Evolutionary conservation across 2,888 invertebrate species (phyloP), one percentile per base, ranked within the genome.

Genomic region (Standfussiana lucernea): DNA sequence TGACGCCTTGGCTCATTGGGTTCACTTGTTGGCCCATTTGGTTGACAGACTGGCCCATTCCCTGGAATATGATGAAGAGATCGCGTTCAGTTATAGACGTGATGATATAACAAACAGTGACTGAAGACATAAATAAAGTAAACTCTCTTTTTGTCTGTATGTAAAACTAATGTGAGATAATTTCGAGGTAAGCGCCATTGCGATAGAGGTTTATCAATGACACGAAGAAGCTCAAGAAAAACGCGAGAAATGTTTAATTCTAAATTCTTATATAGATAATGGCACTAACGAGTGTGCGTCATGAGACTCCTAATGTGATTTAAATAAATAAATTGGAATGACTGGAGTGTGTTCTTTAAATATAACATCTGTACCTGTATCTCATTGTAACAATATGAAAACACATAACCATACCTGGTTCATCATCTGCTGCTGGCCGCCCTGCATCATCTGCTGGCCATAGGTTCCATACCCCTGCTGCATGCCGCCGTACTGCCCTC

Each of bases 401-500:
- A 73, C 24, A 73, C 0, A 18, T 28, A 59, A 40, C 2, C 15
- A 59, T 85, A 97, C 97, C 94, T 97, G 97, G 85, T 94, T 96
- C 94, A 97, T 96, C 93, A 96, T 96, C 82, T 97, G 97, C 80
- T 96, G 96, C 79, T 97, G 97, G 3, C 97, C 95, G 6, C 95
- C 94, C 82, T 96, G 96, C 95, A 97, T 97, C 96, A 97, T 97
- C 86, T 96, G 97, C 87, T 97, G 97, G 0, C 95, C 91, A 80
- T 96, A 96, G 0, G 95, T 94, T 13, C 94, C 95, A 66, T 96
- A 96, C 0, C 96, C 94, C 74, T 97, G 97, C 90, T 97, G 98
- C 97, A 98, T 97, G 77, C 97, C 97, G 4, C 97, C 96, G 80
- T 97, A 97, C 90, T 97, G 98, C 1, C 94, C 94, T 28, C 97